A percentile compares a stretch with the other conserved stretches of the same genome.
phyloP scores from a whole-genome alignment of 2,113 vertebrate genomes.

The Dendropsophus ebraccatus region DNA sequence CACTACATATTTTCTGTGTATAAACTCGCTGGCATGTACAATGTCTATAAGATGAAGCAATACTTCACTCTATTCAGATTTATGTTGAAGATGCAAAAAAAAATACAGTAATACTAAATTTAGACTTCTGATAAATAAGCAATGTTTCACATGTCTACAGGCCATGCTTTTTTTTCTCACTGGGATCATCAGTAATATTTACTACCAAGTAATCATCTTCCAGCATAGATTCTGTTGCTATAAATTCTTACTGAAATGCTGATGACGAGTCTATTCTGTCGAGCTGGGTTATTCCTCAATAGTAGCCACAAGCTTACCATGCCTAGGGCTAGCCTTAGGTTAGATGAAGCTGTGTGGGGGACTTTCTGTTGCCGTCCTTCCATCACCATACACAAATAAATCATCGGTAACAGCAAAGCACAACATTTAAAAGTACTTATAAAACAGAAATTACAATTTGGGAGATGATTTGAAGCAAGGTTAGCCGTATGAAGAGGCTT shows the following conservation, averaged over 20 bases:
- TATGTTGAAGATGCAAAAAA: not conserved
- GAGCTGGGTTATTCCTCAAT: not conserved
- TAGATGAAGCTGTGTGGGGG: not conserved
- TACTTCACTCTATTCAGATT: not conserved
- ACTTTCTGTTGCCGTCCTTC: no score
- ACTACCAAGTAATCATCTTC: not conserved
- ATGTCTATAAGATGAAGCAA: not conserved
- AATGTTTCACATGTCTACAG: not conserved
- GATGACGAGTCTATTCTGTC: not conserved
- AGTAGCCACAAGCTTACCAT: not conserved
- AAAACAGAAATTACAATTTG: no score
- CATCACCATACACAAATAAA: no score
- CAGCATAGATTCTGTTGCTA: not conserved
- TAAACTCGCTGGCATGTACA: not conserved
- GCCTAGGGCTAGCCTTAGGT: not conserved
- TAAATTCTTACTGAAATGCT: slow-evolving; percentile 5
- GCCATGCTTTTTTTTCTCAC: slow-evolving; percentile 8
- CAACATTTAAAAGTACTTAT: no score
- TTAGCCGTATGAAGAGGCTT: no score
- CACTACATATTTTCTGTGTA: not conserved
- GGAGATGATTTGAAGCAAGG: no score
- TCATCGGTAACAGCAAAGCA: no score
- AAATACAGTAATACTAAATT: not conserved
- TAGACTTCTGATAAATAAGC: not conserved
- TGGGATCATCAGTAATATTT: slow-evolving; percentile 7